Percentiles rank a stretch among this genome's conserved stretches.
Conservation (phyloP, 2,113 vertebrate species). For the Aspidoscelis tigris region DNA sequence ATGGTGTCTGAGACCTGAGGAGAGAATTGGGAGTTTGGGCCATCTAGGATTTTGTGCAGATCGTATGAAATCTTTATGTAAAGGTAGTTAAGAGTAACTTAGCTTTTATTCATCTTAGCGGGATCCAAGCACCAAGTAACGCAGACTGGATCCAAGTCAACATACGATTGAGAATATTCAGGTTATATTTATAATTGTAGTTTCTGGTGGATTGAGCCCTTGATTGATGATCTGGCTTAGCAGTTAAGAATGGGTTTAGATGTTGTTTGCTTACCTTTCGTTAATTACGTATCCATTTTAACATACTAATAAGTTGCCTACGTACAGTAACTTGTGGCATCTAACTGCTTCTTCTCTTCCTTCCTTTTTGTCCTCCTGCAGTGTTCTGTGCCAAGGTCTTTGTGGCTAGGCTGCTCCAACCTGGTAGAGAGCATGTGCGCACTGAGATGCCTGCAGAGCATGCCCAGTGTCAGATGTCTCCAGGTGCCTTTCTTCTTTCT, state of each 20-base stretch:
- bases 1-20: too few relatives aligned
- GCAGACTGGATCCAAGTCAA: not conserved
- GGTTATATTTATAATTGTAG: not conserved
- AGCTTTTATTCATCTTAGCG: not conserved
- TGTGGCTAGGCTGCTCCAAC: slow-evolving; percentile 99
- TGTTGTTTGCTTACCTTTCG: slow-evolving; percentile 33
- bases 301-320: slow-evolving; percentile 82
- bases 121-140: not conserved
- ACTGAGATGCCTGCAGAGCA: slow-evolving; percentile 99
- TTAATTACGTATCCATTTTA: slow-evolving; percentile 68
- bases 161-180: not conserved
- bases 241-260: slow-evolving; percentile 8
- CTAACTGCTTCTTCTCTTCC: slow-evolving; percentile 92
- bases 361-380: slow-evolving; percentile 97
- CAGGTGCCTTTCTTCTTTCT: slow-evolving; percentile 97
- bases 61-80: not conserved
- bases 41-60: too few relatives aligned
- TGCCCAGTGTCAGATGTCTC: slow-evolving; percentile 99
- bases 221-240: slow-evolving; percentile 18
- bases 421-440: slow-evolving; percentile 99
- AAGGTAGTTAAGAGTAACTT: not conserved
- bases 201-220: not conserved
- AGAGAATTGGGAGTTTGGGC: too few relatives aligned
- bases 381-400: slow-evolving; percentile 99
- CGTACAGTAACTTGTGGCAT: slow-evolving; percentile 85